phyloP scores from a whole-genome alignment of 2,888 invertebrate species.

The Andrena chrysosceles region DNA sequence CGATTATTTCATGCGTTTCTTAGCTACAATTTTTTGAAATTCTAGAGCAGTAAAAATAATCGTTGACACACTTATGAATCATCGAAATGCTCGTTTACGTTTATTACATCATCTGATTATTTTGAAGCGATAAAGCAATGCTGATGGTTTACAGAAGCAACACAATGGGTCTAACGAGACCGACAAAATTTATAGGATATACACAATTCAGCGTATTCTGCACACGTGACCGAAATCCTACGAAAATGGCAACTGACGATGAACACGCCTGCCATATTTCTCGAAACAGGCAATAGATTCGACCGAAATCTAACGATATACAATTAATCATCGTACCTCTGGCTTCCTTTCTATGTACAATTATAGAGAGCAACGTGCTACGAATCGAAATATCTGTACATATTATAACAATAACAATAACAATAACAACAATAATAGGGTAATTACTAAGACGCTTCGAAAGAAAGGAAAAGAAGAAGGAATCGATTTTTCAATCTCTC shows the following conservation, averaged over 20 bases:
- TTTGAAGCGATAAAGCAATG: not conserved
- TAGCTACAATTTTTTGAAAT: not conserved
- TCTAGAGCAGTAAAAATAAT: not conserved
- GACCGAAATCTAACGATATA: conserved; percentile 28
- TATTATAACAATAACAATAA: conserved; percentile 77
- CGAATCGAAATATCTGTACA: conserved; percentile 72
- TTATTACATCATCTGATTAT: not conserved
- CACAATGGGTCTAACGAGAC: not conserved
- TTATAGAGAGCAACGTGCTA: conserved; percentile 78
- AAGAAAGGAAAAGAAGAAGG: conserved; percentile 29
- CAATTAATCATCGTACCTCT: conserved; percentile 8
- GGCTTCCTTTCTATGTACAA: conserved; percentile 63
- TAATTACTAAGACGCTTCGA: conserved; percentile 44
- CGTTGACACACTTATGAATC: not conserved
- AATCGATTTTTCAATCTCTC: conserved; percentile 31
- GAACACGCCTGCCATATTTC: not conserved
- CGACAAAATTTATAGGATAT: conserved; percentile 24
- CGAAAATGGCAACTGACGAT: conserved; percentile 5
- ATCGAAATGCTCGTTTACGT: not conserved
- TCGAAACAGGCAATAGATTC: conserved; percentile 6
- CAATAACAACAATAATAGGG: conserved; percentile 73
- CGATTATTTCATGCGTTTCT: not conserved
- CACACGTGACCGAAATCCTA: not conserved
- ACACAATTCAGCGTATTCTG: not conserved
- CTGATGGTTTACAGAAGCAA: not conserved